Conservation (phyloP, 2,113 vertebrate species). For the Microcebus murinus region DNA sequence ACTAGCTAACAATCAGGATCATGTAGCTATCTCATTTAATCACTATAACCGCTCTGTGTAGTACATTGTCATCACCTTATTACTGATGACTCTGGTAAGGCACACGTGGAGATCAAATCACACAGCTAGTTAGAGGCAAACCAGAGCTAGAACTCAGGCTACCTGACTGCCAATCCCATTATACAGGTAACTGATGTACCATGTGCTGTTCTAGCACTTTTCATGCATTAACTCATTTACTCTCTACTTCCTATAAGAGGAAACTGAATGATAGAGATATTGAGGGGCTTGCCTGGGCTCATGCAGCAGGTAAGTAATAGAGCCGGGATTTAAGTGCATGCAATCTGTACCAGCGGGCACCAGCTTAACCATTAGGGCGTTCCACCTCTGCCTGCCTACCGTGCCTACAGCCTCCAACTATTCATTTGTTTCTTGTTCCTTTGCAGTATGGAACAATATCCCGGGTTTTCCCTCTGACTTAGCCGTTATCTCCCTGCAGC, state of each 20-base stretch:
- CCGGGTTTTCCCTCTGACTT: background rate
- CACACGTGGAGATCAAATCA: background rate
- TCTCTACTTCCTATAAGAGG: background rate
- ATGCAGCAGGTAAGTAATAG: background rate
- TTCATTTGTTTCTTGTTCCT: background rate
- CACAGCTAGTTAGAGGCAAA: background rate
- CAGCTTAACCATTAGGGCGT: background rate
- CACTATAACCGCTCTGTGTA: background rate
- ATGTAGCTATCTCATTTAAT: background rate
- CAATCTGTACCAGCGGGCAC: rapidly evolving
- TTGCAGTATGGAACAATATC: background rate
- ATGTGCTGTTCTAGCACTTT: background rate
- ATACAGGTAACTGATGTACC: background rate
- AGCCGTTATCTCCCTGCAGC: background rate
- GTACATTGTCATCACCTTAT: background rate
- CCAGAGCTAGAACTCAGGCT: background rate
- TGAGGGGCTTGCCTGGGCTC: background rate
- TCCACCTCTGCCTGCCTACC: background rate
- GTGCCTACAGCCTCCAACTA: background rate
- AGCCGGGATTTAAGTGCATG: background rate
- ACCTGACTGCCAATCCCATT: background rate
- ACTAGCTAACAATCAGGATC: background rate
- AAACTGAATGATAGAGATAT: background rate
- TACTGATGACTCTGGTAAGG: background rate
- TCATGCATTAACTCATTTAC: background rate